Conservation (phyloP, 1,140 invertebrate species). For the Tribolium castaneum region DNA sequence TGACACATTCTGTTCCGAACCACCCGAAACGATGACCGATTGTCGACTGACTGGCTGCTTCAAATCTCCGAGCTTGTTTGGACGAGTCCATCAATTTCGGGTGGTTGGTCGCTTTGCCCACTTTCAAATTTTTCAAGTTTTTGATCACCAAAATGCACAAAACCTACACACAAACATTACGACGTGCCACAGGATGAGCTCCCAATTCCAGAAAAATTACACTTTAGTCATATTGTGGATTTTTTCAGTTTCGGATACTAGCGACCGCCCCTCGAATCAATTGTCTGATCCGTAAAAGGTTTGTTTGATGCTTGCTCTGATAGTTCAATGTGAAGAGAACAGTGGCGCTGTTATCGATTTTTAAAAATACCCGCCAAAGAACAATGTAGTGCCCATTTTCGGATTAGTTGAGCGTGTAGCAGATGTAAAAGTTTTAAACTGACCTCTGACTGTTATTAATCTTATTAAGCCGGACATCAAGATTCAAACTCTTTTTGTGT, state of each 20-base stretch:
- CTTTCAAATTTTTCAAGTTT: background rate
- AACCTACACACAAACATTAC: background rate
- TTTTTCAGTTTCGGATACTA: background rate
- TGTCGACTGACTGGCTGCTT: slow-evolving; percentile 63
- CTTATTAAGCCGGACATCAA: too few species aligned
- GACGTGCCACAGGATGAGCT: background rate
- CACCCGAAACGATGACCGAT: slow-evolving; percentile 60
- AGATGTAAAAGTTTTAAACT: too few species aligned
- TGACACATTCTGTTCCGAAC: slow-evolving; percentile 63
- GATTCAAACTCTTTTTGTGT: too few species aligned
- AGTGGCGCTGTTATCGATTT: background rate
- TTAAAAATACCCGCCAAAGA: slow-evolving; percentile 14
- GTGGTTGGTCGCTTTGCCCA: slow-evolving; percentile 35
- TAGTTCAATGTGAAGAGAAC: background rate
- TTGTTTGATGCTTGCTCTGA: slow-evolving; percentile 11
- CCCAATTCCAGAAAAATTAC: background rate
- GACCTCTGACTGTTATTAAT: too few species aligned
- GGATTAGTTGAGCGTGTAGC: too few species aligned
- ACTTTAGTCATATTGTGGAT: too few species aligned
- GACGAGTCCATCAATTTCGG: slow-evolving; percentile 58
- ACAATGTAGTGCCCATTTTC: too few species aligned
- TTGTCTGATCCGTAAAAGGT: slow-evolving; percentile 10
- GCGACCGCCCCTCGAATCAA: background rate
- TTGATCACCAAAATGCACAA: background rate
- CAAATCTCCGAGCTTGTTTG: slow-evolving; percentile 64